Evolutionary conservation across 2,888 invertebrate species (phyloP), one percentile per base, ranked within the genome.

Genomic region (Ashinkailepas kermadecensis): DNA sequence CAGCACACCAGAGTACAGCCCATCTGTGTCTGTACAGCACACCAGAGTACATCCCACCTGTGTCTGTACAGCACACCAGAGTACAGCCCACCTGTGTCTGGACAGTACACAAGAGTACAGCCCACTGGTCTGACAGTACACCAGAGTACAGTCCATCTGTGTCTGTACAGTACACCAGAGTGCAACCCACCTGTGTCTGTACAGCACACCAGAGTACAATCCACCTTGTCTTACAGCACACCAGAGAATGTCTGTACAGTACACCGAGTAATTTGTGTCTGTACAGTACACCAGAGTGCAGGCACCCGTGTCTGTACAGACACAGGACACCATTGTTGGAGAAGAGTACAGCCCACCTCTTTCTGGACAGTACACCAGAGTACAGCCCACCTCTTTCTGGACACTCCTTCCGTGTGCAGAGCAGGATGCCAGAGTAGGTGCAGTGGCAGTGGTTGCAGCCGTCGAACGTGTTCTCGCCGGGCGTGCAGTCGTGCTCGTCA

Each of bases 371-470:
- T 11, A 15, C 12, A 13, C 58, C 58, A 10, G 65, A 13, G 15
- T 65, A 13, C 59, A 1, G 64, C 64, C 8, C 8, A 21, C 64
- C 64, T 15, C 7, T 64, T 18, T 21, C 64, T 1, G 15, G 15
- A 8, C 21, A 21, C 12, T 59, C 1, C 59, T 13, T 11, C 15
- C 7, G 4, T 23, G 74, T 74, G 54, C 74, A 74, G 39, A 74
- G 8, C 2, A 74, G 15, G 13, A 15, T 4, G 13, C 74, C 74
- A 0, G 39, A 13, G 54, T 23, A 15, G 18, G 18, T 7, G 54
- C 74, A 74, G 25, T 10, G 12, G 54, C 74, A 74, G 74, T 54
- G 39, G 74, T 74, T 74, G 18, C 74, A 74, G 54, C 74, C 74
- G 74, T 74, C 74, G 74, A 74, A 74, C 15, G 74, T 74, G 39